Percentiles rank a stretch among this genome's conserved stretches.
Evolutionary conservation across 2,113 vertebrate species (phyloP).

Genomic region (Ictalurus punctatus): DNA sequence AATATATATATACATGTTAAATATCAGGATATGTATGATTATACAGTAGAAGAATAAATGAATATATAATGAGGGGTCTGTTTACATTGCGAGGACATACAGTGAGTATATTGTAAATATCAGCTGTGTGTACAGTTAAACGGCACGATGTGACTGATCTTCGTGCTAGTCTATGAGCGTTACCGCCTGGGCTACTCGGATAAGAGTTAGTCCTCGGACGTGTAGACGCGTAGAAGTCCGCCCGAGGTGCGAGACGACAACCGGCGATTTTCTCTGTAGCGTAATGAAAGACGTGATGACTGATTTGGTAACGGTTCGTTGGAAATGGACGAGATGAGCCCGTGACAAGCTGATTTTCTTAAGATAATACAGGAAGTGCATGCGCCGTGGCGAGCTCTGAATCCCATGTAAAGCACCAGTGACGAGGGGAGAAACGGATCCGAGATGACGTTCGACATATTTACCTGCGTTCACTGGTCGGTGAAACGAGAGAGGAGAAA

Average conservation of each 20-base stretch:
- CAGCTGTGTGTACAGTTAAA: neutral
- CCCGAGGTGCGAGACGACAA: neutral
- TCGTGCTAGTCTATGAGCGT: neutral
- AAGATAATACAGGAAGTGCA: neutral
- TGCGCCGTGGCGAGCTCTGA: neutral
- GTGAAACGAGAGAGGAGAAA: neutral
- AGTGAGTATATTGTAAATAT: neutral
- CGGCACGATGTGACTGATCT: neutral
- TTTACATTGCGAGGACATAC: neutral
- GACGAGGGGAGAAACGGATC: neutral
- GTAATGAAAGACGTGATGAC: neutral
- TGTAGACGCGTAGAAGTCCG: neutral
- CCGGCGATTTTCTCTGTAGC: neutral
- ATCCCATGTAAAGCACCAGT: neutral
- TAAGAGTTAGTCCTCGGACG: neutral
- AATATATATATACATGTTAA: neutral
- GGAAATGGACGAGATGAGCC: slow-evolving; percentile 4
- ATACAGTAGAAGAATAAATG: neutral
- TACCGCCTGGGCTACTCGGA: neutral
- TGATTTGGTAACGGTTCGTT: neutral
- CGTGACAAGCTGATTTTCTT: neutral
- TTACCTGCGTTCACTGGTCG: neutral
- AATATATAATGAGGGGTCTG: neutral
- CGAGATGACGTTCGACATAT: neutral
- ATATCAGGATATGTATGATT: neutral